These are phyloP conservation scores for Poicephalus gulielmi DNA, from an alignment of 2,113 vertebrate species.

Conservation along the genomic window DNA sequence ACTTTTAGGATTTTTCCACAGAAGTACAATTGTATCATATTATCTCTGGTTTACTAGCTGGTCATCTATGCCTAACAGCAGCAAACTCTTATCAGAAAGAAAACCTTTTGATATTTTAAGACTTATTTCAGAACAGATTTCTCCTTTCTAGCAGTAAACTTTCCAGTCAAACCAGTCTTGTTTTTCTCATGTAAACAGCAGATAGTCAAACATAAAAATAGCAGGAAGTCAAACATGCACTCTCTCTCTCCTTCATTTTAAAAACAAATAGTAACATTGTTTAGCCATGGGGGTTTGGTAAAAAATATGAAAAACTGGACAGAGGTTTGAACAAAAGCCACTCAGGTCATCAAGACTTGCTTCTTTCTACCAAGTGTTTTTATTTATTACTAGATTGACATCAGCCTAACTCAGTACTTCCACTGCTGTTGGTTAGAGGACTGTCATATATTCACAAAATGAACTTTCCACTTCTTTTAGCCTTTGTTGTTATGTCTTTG, in stretches of 20 bases:
- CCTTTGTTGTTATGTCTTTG: neutral
- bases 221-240: neutral
- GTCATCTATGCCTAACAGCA: neutral
- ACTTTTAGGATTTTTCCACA: neutral
- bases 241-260: neutral
- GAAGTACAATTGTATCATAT: neutral
- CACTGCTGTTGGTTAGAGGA: neutral
- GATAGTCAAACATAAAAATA: neutral
- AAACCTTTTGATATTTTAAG: neutral
- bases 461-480: neutral
- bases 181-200: neutral
- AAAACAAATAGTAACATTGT: neutral
- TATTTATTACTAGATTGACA: neutral
- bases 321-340: neutral
- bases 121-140: neutral
- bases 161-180: neutral
- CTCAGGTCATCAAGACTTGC: neutral
- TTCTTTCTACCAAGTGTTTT: neutral
- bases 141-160: neutral
- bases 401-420: neutral
- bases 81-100: neutral
- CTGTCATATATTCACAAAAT: neutral
- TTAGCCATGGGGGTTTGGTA: neutral
- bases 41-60: neutral
- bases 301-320: neutral